phyloP scores from a whole-genome alignment of 2,888 invertebrate species.

The Dinocampus coccinellae region DNA sequence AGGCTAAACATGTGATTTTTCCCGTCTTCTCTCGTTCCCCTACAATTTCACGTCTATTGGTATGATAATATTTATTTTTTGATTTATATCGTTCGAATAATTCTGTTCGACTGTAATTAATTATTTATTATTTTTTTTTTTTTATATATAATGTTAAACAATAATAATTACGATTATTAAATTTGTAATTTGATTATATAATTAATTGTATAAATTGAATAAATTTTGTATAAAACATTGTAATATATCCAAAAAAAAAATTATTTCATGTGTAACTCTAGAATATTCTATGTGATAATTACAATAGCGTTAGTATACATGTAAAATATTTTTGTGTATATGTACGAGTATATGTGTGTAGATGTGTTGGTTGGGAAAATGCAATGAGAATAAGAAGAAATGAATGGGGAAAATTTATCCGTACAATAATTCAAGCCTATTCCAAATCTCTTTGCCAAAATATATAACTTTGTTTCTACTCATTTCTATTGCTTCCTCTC shows the following conservation, averaged over 20 bases:
- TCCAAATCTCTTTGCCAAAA: constrained; percentile 46
- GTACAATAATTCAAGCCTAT: constrained; percentile 3
- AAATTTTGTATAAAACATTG: background rate
- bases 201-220: background rate
- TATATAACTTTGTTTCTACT: constrained; percentile 35
- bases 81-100: background rate
- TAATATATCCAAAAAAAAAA: background rate
- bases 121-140: too few species aligned
- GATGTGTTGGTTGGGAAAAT: background rate
- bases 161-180: too few species aligned
- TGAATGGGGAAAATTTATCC: constrained; percentile 10
- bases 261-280: background rate
- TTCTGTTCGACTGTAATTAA: too few species aligned
- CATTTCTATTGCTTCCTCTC: constrained; percentile 6
- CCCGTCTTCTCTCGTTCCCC: background rate
- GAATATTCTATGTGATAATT: background rate
- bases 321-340: background rate
- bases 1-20: background rate
- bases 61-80: too few species aligned
- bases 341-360: background rate
- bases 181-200: background rate
- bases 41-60: too few species aligned
- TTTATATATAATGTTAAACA: too few species aligned
- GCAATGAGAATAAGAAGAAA: background rate
- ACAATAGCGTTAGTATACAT: background rate